Evolutionary conservation across 2,888 invertebrate species (phyloP).

Genomic region (Platycheirus rosarum): DNA sequence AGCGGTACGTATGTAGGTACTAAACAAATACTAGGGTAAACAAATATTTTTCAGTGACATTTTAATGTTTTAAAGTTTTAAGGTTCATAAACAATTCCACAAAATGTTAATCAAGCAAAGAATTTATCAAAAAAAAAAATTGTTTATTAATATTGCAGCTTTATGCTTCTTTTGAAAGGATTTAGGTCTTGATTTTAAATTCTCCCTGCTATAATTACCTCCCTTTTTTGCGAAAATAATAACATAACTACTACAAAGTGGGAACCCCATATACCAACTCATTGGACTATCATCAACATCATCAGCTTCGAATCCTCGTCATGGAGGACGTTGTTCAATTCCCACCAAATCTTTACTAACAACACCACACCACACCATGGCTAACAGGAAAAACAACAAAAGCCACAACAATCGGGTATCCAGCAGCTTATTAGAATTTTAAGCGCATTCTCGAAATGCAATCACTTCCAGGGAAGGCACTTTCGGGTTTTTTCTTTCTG

Average conservation of each 20-base stretch:
- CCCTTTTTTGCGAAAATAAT: no score
- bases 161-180: no score
- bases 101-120: no score
- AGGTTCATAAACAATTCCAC: no score
- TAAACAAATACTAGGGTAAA: no score
- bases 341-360: constrained; percentile 55
- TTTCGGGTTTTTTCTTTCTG: constrained; percentile 18
- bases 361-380: constrained; percentile 11
- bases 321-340: constrained; percentile 50
- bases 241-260: not conserved
- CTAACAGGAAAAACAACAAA: constrained; percentile 41
- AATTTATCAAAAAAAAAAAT: no score
- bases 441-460: constrained; percentile 74
- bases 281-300: constrained; percentile 67
- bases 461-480: constrained; percentile 71
- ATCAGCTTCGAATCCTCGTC: constrained; percentile 52
- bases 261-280: constrained; percentile 7
- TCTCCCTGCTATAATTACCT: no score
- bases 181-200: no score
- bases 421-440: constrained; percentile 73
- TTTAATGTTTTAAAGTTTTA: no score
- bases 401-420: constrained; percentile 57
- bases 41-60: no score
- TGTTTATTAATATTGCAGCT: no score
- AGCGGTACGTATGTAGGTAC: no score